Base-by-base conservation (phyloP, 2,797 vertebrate species). In the Parambassis ranga region DNA sequence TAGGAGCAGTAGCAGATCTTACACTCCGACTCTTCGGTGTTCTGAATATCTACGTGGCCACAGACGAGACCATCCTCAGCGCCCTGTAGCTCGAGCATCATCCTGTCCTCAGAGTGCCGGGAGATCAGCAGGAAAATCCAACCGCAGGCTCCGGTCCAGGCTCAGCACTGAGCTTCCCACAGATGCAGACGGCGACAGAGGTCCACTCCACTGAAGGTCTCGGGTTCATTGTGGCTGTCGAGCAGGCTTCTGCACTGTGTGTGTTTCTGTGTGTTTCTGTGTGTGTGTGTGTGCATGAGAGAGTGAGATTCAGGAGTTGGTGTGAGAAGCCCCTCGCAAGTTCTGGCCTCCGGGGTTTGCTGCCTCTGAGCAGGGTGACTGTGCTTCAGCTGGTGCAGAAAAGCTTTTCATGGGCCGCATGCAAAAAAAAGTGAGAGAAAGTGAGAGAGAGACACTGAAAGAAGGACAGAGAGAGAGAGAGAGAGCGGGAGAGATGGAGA, bases 1-100 rank as follows among this genome's bases (percentile, higher is more conserved):
- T 96, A 98, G 2, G 89, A 85, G 10, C 92, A 95, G 82, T 98
- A 98, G 71, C 97, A 99, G 83, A 99, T 99, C 87, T 98, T 98
- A 79, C 97, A 98, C 91, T 99, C 97, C 1, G 98, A 90, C 68
- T 99, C 96, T 1, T 98, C 96, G 0, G 89, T 62, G 71, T 81
- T 87, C 23, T 72, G 61, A 2, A 48, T 62, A 52, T 95, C 94
- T 30, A 76, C 5, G 0, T 82, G 10, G 31, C 51, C 49, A 6
- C 52, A 13, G 3, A 51, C 46, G 2, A 63, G 44, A 1, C 65
- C 49, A 10, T 75, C 24, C 8, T 83, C 75, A 0, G 53, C 2
- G 42, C 42, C 51, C 11, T 81, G 82, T 33, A 71, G 77, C 36
- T 73, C 77, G 1, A 79, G 53, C 81, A 72, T 84, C 59, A 57